Conservation (phyloP, 2,797 vertebrate species). For the Falco biarmicus region DNA sequence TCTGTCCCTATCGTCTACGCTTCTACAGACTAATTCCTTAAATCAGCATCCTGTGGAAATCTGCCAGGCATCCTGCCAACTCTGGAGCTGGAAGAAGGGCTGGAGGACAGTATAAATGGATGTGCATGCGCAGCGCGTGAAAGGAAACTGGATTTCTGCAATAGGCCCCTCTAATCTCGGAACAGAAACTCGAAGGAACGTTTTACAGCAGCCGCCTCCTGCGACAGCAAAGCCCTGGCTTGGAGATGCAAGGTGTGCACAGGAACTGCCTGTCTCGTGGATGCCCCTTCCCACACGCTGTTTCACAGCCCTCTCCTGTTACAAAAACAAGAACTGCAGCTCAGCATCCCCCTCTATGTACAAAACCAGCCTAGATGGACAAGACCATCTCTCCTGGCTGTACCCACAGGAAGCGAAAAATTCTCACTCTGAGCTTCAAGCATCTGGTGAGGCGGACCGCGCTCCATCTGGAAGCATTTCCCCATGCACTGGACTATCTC, state of each 20-base stretch:
- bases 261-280: background rate
- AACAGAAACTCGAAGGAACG: background rate
- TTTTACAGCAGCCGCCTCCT: background rate
- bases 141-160: background rate
- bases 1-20: background rate
- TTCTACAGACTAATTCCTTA: background rate
- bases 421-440: background rate
- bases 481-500: background rate
- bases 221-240: background rate
- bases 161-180: background rate
- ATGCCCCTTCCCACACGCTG: background rate
- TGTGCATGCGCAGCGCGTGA: background rate
- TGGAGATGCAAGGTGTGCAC: background rate
- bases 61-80: background rate
- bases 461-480: slow-evolving; percentile 10
- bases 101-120: background rate
- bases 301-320: background rate
- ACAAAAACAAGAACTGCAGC: background rate
- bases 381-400: background rate
- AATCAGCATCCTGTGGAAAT: background rate
- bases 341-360: background rate
- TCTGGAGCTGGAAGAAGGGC: background rate
- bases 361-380: background rate
- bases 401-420: background rate
- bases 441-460: background rate